Conservation (phyloP, 2,888 invertebrate genomes). For the Rugalucina vietnamica region DNA sequence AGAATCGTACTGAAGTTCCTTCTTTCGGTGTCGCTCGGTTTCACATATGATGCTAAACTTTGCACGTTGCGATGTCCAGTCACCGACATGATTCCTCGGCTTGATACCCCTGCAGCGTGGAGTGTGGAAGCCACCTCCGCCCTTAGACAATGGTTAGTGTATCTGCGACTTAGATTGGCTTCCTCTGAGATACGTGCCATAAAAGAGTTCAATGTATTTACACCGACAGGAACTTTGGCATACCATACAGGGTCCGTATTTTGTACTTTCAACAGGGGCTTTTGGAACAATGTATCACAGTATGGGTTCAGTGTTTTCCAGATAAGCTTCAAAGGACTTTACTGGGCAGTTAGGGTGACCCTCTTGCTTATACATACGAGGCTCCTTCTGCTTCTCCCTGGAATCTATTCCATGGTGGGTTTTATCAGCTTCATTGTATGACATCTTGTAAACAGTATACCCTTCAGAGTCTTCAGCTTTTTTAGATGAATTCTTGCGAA, state of each 20-base stretch:
- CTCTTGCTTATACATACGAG: slow-evolving; percentile 54
- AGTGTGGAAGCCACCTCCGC: slow-evolving; percentile 45
- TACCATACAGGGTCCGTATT: slow-evolving; percentile 50
- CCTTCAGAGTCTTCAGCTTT: background rate
- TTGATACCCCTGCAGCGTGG: slow-evolving; percentile 27
- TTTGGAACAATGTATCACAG: slow-evolving; percentile 52
- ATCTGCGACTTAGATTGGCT: slow-evolving; percentile 38
- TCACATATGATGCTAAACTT: slow-evolving; percentile 19
- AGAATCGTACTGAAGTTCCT: background rate
- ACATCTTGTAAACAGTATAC: no score
- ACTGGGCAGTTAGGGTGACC: slow-evolving; percentile 48
- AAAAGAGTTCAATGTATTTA: slow-evolving; percentile 51
- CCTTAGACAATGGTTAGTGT: slow-evolving; percentile 59
- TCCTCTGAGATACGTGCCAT: slow-evolving; percentile 55
- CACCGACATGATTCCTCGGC: slow-evolving; percentile 40
- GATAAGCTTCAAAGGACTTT: slow-evolving; percentile 45
- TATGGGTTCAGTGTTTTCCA: slow-evolving; percentile 55
- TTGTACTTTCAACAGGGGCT: slow-evolving; percentile 34
- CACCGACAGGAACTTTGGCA: slow-evolving; percentile 50
- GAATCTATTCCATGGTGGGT: slow-evolving; percentile 29
- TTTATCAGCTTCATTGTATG: slow-evolving; percentile 36
- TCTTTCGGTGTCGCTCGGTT: slow-evolving; percentile 7
- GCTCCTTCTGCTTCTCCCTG: slow-evolving; percentile 15
- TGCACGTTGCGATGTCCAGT: slow-evolving; percentile 31
- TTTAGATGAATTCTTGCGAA: background rate